phyloP scores from a whole-genome alignment of 2,888 invertebrate genomes.

The Onthophagus sagittarius region DNA sequence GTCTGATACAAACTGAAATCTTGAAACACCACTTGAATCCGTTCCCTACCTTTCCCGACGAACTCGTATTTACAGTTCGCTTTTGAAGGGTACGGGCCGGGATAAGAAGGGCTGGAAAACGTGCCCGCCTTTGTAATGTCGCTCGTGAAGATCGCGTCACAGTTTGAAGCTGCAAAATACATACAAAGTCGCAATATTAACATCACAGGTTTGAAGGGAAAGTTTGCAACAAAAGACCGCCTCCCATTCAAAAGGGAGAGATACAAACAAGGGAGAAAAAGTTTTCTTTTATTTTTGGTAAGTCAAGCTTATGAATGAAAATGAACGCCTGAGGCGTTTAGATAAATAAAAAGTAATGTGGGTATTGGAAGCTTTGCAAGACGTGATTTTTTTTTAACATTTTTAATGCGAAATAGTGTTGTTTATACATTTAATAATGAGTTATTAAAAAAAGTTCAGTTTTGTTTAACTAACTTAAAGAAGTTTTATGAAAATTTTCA shows the following conservation, averaged over 20 bases:
- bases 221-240: neutral
- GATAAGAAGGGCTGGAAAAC: slow-evolving; percentile 80
- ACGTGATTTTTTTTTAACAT: too few relatives aligned
- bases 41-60: slow-evolving; percentile 78
- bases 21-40: slow-evolving; percentile 80
- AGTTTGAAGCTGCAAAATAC: slow-evolving; percentile 67
- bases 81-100: slow-evolving; percentile 74
- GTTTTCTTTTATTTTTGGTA: too few relatives aligned
- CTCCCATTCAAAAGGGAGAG: neutral
- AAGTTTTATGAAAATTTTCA: too few relatives aligned
- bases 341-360: too few relatives aligned
- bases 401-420: too few relatives aligned
- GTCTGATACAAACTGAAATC: slow-evolving; percentile 74
- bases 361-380: too few relatives aligned
- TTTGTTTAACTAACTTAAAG: too few relatives aligned
- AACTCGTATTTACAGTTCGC: slow-evolving; percentile 88
- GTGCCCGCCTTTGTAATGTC: slow-evolving; percentile 78
- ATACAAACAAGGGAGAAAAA: too few relatives aligned
- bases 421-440: too few relatives aligned
- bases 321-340: too few relatives aligned
- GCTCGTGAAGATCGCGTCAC: slow-evolving; percentile 74
- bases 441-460: too few relatives aligned
- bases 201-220: neutral
- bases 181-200: slow-evolving; percentile 1
- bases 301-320: too few relatives aligned